phyloP scores from a whole-genome alignment of 92 coral and sea anemone genomes.

The Micromussa lordhowensis region DNA sequence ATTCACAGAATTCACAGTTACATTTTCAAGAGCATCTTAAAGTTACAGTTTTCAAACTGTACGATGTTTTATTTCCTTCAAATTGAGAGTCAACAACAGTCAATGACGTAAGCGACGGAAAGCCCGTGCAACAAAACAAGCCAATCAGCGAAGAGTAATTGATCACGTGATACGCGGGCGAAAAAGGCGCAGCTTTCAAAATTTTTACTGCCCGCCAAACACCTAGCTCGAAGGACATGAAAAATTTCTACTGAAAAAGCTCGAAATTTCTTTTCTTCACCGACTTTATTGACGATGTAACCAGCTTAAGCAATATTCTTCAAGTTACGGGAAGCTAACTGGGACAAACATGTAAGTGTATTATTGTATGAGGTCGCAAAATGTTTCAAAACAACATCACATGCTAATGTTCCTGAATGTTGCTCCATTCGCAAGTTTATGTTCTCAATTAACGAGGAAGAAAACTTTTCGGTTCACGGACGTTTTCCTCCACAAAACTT shows the following conservation, averaged over 20 bases:
- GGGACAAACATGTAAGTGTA: background rate
- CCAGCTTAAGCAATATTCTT: background rate
- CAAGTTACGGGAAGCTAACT: background rate
- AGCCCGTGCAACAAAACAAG: background rate
- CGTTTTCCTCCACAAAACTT: background rate
- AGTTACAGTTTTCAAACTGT: background rate
- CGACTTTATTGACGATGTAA: background rate
- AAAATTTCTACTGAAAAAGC: background rate
- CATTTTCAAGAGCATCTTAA: background rate
- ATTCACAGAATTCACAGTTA: background rate
- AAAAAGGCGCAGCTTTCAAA: conserved; percentile 1
- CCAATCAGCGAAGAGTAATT: background rate
- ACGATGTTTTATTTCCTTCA: background rate
- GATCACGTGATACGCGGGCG: background rate
- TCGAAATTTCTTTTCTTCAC: background rate
- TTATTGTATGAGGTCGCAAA: background rate
- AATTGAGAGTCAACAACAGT: background rate
- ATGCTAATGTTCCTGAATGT: background rate
- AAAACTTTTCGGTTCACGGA: background rate
- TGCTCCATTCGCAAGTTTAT: background rate
- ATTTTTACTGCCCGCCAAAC: background rate
- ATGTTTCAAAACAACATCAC: background rate
- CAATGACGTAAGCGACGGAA: background rate
- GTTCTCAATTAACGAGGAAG: background rate
- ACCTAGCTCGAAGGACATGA: background rate